Base-by-base conservation (phyloP, 2,888 invertebrate species). In the Harpalus rufipes region DNA sequence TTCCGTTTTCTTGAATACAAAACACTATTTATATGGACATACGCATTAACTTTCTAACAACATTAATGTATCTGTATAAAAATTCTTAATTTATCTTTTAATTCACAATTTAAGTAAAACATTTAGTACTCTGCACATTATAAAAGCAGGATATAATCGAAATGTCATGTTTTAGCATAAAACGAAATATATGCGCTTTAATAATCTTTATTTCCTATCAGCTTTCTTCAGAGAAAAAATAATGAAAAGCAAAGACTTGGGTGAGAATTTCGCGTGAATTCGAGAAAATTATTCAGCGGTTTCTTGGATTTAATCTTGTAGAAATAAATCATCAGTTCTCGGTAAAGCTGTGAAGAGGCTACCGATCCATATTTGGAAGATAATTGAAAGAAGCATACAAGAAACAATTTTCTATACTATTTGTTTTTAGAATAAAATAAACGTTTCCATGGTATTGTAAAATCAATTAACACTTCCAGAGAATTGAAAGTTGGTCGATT, bases 61-160 rank as follows among this genome's bases (percentile, higher is more conserved):
- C 44, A 51, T 51, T 12, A 51, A 51, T 51, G 44, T 12, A 32
- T 32, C 32, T 32, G 18, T 59, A 59, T 14, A 59, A 59, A 59
- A 59, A 59, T 59, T 59, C 59, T 59, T 59, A 18, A 59, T 59
- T 59, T 59, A 59, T 59, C 59, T 59, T 18, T 59, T 14, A 59
- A 59, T 59, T 59, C 18, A 18, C 59, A 59, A 16, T 12, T 59
- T 59, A 8, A 59, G 8, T 59, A 59, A 59, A 59, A 51, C 59
- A 59, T 51, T 51, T 51, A 51, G 44, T 51, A 51, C 44, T 51
- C 44, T 51, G 44, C 6, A 10, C 44, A 51, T 51, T 51, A 51
- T 8, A 51, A 51, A 12, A 51, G 44, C 44, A 44, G 44, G 32
- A 32, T 14, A 18, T 59, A 59, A 59, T 59, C 18, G 59, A 59